Conservation (phyloP, 2,797 vertebrate species). For the Ctenochaetus hawaiiensis region DNA sequence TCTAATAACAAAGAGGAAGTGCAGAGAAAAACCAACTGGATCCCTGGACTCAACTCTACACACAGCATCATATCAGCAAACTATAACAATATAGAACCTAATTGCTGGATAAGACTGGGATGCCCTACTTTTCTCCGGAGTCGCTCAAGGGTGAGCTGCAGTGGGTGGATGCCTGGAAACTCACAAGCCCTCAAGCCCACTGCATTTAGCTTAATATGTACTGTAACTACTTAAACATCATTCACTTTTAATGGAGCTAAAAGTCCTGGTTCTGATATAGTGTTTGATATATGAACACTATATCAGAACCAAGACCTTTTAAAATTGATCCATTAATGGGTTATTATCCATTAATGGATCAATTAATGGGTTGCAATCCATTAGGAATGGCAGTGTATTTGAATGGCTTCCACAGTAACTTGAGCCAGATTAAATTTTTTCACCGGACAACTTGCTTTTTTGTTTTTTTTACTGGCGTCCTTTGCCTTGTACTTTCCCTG, state of each 20-base stretch:
- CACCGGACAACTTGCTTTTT: no score
- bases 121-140: not conserved
- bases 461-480: not conserved
- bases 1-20: not conserved
- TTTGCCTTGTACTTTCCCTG: not conserved
- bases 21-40: not conserved
- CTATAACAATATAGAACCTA: not conserved
- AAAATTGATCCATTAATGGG: no score
- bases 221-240: not conserved
- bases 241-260: no score
- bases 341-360: no score
- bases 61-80: not conserved
- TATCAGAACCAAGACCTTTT: no score
- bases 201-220: conserved; percentile 17
- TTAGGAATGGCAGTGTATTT: not conserved
- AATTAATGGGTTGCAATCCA: no score
- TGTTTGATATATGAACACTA: no score
- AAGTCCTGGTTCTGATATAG: no score
- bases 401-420: not conserved
- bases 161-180: not conserved
- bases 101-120: not conserved
- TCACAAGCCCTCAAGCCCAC: not conserved
- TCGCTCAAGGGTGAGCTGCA: not conserved
- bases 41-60: not conserved
- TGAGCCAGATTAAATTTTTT: no score